phyloP scores from a whole-genome alignment of 2,888 invertebrate genomes.

The Andricus curvator region DNA sequence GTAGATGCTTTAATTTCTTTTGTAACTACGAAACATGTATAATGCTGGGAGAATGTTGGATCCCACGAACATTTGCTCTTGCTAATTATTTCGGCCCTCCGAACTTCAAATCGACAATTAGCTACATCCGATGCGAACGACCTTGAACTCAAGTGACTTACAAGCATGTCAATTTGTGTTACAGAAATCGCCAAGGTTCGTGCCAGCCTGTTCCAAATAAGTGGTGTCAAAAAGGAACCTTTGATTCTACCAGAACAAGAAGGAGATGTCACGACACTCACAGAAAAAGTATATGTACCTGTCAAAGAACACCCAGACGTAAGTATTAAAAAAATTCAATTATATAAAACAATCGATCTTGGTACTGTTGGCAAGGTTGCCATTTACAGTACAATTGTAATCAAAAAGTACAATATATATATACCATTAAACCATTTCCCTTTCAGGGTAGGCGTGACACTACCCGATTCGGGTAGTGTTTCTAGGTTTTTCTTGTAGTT shows the following conservation, averaged over 20 bases:
- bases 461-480: no score
- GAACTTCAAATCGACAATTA: constrained; percentile 53
- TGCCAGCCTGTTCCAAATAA: constrained; percentile 98
- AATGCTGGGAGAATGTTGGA: constrained; percentile 18
- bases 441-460: no score
- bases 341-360: no score
- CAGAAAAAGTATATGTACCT: constrained; percentile 99
- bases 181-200: constrained; percentile 99
- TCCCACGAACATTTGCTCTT: constrained; percentile 52
- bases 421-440: no score
- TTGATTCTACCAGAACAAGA: constrained; percentile 94
- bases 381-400: no score
- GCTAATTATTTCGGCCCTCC: constrained; percentile 55
- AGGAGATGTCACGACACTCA: constrained; percentile 93
- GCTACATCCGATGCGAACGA: constrained; percentile 48
- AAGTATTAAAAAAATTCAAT: constrained; percentile 80
- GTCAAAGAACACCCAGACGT: constrained; percentile 99
- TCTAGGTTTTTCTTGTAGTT: no score
- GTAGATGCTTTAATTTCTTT: no score
- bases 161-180: constrained; percentile 51
- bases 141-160: constrained; percentile 39
- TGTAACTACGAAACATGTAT: background rate
- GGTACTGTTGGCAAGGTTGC: background rate
- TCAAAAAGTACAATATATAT: no score
- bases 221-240: constrained; percentile 97